Percentiles rank a stretch among this genome's conserved stretches.
phyloP scores from a whole-genome alignment of 1,140 invertebrate genomes.

The Diorhabda elongata region DNA sequence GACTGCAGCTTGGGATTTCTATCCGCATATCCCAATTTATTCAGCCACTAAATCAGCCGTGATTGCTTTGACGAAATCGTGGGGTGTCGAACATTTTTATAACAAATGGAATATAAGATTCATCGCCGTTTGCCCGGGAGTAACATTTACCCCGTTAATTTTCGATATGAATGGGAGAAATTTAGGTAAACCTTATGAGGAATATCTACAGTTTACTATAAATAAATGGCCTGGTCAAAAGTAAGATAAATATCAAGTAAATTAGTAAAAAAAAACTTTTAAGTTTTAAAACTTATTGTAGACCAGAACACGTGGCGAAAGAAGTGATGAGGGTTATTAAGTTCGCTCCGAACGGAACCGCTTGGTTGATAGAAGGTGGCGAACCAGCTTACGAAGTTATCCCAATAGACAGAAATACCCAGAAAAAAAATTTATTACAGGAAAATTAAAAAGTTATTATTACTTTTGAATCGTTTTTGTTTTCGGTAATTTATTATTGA shows the following conservation, averaged over 20 bases:
- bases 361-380: conserved; percentile 32
- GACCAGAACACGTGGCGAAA: conserved; percentile 25
- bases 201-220: neutral
- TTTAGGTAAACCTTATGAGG: conserved; percentile 26
- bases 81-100: conserved; percentile 27
- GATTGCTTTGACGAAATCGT: conserved; percentile 29
- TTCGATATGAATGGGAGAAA: conserved; percentile 19
- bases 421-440: neutral
- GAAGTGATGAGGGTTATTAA: conserved; percentile 25
- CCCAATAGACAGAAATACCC: conserved; percentile 20
- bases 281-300: conserved; percentile 11
- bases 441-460: too few species aligned
- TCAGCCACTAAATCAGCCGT: conserved; percentile 35
- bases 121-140: conserved; percentile 43
- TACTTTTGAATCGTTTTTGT: too few species aligned
- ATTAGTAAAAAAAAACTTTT: neutral
- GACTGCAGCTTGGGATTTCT: conserved; percentile 26
- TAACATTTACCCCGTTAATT: conserved; percentile 36
- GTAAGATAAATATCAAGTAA: neutral
- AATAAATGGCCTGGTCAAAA: neutral
- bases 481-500: too few species aligned
- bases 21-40: conserved; percentile 31
- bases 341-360: conserved; percentile 25
- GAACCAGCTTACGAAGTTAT: conserved; percentile 28
- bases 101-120: conserved; percentile 39